Conservation (phyloP, 2,797 vertebrate genomes). For the Cryptoblepharus egeriae region DNA sequence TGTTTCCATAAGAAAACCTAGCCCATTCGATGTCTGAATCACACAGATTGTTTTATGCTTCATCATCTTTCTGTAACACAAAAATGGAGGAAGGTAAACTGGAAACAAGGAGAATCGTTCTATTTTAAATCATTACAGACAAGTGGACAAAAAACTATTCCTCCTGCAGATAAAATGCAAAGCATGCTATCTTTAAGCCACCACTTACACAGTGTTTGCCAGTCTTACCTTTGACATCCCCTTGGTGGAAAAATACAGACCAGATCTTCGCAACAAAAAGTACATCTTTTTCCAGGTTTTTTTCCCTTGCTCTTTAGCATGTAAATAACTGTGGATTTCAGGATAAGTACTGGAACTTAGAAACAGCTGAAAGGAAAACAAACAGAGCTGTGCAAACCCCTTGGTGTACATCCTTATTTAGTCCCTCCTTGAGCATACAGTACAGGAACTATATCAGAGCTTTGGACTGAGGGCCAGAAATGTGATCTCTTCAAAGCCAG, state of each 20-base stretch:
- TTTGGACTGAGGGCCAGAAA: not conserved
- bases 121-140: not conserved
- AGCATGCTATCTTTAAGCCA: not conserved
- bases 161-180: conserved; percentile 20
- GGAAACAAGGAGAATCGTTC: not conserved
- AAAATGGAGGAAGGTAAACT: not conserved
- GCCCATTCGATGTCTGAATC: not conserved
- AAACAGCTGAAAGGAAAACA: conserved; percentile 86
- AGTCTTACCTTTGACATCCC: conserved; percentile 93
- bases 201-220: conserved; percentile 9
- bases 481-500: not conserved
- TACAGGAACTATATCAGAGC: not conserved
- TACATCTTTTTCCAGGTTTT: conserved; percentile 96
- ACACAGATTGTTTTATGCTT: not conserved
- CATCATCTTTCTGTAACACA: not conserved
- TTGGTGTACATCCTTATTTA: not conserved
- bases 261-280: conserved; percentile 95
- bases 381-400: conserved; percentile 18
- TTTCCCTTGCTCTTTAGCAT: conserved; percentile 92
- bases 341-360: conserved; percentile 93
- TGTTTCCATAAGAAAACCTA: not conserved
- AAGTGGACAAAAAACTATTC: not conserved
- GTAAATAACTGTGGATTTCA: conserved; percentile 93
- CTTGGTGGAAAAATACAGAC: conserved; percentile 97
- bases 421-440: not conserved